phyloP scores from a whole-genome alignment of 2,113 vertebrate species.

The Oenanthe oenanthe region DNA sequence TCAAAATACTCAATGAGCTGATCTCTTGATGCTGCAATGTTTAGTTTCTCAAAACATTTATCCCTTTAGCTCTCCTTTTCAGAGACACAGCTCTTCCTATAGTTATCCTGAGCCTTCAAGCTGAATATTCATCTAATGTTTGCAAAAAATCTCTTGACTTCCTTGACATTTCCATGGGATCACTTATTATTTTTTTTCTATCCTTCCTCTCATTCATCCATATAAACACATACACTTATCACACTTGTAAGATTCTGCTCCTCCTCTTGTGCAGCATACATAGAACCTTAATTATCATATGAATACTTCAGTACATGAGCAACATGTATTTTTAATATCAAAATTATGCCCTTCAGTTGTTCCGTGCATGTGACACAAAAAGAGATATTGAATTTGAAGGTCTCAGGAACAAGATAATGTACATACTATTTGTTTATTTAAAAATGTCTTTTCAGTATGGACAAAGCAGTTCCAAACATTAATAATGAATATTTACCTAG shows the following conservation, averaged over 20 bases:
- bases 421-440: constrained; percentile 47
- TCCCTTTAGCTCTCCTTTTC: background rate
- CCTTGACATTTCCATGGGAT: background rate
- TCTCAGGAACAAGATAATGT: constrained; percentile 30
- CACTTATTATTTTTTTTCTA: background rate
- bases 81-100: background rate
- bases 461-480: constrained; percentile 63
- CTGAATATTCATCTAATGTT: background rate
- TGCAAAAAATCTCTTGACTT: background rate
- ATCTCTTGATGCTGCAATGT: background rate
- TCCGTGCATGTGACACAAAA: background rate
- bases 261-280: background rate
- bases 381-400: constrained; percentile 47
- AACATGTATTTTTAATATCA: constrained; percentile 51
- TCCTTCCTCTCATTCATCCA: background rate
- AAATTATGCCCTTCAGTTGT: constrained; percentile 34
- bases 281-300: constrained; percentile 26
- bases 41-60: background rate
- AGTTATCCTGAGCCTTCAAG: background rate
- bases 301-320: constrained; percentile 41
- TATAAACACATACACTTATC: background rate
- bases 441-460: constrained; percentile 24
- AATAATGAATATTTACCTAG: constrained; percentile 70
- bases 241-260: background rate
- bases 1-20: background rate